Percentiles rank a stretch among this genome's conserved stretches.
Evolutionary conservation across 2,888 invertebrate species (phyloP).

Genomic region (Drosophila nr. fundita): DNA sequence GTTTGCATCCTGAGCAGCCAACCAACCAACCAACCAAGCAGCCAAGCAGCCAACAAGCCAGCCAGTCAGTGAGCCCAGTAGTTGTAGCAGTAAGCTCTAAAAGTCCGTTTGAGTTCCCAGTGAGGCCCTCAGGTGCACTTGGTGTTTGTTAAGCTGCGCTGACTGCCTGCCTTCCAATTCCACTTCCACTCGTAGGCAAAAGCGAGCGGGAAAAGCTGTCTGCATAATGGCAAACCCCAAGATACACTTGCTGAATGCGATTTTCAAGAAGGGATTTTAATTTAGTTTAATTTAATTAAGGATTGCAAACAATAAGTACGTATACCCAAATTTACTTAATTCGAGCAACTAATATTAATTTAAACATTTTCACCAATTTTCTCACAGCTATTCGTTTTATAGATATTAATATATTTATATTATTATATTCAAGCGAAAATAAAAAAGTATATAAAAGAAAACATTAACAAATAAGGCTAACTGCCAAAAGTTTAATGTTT

Average conservation of each 20-base stretch:
- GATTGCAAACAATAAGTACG: not conserved
- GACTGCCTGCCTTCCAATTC: constrained; percentile 42
- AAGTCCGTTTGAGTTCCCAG: constrained; percentile 48
- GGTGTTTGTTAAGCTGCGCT: constrained; percentile 47
- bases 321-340: not conserved
- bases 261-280: not conserved
- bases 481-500: too few species aligned
- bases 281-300: not conserved
- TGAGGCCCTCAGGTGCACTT: constrained; percentile 73
- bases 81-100: constrained; percentile 37
- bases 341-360: not conserved
- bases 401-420: not conserved
- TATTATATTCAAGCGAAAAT: not conserved
- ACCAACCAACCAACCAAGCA: not conserved
- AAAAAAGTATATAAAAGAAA: not conserved
- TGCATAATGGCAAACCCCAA: not conserved
- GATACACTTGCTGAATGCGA: constrained; percentile 30
- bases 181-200: constrained; percentile 30
- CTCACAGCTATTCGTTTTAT: not conserved
- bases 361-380: too few species aligned
- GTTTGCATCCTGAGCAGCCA: constrained; percentile 60
- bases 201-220: not conserved
- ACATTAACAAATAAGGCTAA: too few species aligned
- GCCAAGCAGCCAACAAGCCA: constrained; percentile 7
- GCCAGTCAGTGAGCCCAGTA: constrained; percentile 20